phyloP scores from a whole-genome alignment of 37 sponge, comb jelly and placozoan species.

The Eunapius fragilis region DNA sequence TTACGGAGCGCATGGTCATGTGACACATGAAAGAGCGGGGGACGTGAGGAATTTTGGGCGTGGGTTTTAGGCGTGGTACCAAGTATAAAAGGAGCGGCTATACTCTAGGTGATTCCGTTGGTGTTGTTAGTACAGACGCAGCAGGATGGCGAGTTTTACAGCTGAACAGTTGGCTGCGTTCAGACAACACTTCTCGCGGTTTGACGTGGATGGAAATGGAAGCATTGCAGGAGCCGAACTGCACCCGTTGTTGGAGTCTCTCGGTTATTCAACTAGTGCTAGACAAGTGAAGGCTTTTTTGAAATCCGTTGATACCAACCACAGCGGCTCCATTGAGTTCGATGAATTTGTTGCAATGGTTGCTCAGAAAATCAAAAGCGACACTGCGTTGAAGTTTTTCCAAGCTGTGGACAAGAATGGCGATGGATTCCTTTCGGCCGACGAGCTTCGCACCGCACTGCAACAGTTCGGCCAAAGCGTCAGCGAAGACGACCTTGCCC shows the following conservation, averaged over 20 bases:
- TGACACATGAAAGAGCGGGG: too few relatives aligned
- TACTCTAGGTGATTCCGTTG: too few relatives aligned
- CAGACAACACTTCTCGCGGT: neutral
- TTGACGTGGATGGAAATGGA: neutral
- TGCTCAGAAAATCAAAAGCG: neutral
- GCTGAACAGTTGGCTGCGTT: too few relatives aligned
- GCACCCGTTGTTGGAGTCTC: neutral
- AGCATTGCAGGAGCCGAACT: neutral
- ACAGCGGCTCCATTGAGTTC: neutral
- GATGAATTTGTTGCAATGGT: neutral
- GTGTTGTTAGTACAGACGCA: too few relatives aligned
- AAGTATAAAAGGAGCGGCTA: too few relatives aligned
- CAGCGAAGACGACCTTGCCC: neutral
- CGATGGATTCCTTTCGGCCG: neutral
- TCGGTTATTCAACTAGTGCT: neutral
- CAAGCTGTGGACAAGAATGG: neutral
- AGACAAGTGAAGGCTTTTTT: neutral
- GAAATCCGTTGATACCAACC: neutral
- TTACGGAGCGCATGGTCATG: too few relatives aligned
- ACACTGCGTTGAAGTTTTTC: neutral
- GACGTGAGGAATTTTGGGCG: too few relatives aligned
- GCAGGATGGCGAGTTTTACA: too few relatives aligned
- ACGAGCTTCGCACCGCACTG: neutral
- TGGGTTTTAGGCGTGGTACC: too few relatives aligned
- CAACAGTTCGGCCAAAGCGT: neutral